Evolutionary conservation across 2,888 invertebrate genomes (phyloP).

Genomic region (Drosophila siamana): DNA sequence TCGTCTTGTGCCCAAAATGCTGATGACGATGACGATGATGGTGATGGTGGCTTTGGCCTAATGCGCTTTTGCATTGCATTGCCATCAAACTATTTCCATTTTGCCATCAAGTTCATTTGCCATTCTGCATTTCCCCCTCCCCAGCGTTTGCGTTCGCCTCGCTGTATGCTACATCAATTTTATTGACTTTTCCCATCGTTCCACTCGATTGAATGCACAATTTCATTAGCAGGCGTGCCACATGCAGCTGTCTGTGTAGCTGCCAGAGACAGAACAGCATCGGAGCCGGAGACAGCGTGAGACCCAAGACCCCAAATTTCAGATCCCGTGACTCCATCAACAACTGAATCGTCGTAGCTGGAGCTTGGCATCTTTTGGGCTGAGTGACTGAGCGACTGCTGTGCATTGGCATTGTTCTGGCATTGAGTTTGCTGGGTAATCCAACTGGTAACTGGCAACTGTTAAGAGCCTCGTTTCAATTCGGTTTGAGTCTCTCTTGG

Average conservation of each 20-base stretch:
- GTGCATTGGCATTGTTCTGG: slow-evolving; percentile 50
- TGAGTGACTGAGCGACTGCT: slow-evolving; percentile 35
- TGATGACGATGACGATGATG: background rate
- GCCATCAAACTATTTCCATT: slow-evolving; percentile 73
- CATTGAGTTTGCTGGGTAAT: slow-evolving; percentile 49
- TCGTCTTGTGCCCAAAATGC: slow-evolving; percentile 27
- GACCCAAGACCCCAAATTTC: background rate
- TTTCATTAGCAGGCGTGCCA: slow-evolving; percentile 84
- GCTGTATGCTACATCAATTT: slow-evolving; percentile 81
- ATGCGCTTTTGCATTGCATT: slow-evolving; percentile 53
- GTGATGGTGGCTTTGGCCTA: slow-evolving; percentile 41
- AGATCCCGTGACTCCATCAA: slow-evolving; percentile 5
- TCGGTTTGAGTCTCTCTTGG: slow-evolving; percentile 1
- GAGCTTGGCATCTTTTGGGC: slow-evolving; percentile 34
- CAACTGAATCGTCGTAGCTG: slow-evolving; percentile 6
- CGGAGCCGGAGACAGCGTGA: background rate
- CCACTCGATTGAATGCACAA: slow-evolving; percentile 84
- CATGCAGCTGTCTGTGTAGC: slow-evolving; percentile 61
- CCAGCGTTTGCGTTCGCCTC: slow-evolving; percentile 26
- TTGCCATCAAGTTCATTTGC: slow-evolving; percentile 77
- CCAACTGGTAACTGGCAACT: slow-evolving; percentile 52
- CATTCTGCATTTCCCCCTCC: background rate
- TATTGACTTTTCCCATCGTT: slow-evolving; percentile 84
- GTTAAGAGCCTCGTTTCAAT: slow-evolving; percentile 11
- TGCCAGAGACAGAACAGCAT: background rate